Percentiles rank a stretch among this genome's conserved stretches.
Evolutionary conservation across 2,888 invertebrate genomes (phyloP).

Genomic region (Pegoplata infirma): DNA sequence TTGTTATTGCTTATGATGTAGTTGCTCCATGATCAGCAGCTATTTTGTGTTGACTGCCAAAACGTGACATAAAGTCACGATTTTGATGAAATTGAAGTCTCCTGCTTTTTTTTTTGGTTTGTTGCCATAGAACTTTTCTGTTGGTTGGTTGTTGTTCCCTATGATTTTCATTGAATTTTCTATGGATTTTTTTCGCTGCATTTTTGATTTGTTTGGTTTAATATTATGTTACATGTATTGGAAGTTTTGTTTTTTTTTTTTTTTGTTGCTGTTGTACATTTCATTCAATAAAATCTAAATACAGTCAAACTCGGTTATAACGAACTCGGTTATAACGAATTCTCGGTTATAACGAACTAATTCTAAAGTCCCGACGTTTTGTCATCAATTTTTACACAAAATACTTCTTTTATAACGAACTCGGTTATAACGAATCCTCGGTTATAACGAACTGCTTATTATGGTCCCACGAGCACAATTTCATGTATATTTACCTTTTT

Average conservation of each 20-base stretch:
- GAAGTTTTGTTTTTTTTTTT: conserved; percentile 19
- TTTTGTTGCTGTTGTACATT: too few species aligned
- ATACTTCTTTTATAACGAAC: too few species aligned
- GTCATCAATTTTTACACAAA: too few species aligned
- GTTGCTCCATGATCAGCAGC: conserved; percentile 35
- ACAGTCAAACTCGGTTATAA: too few species aligned
- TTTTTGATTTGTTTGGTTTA: conserved; percentile 19
- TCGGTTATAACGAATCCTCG: too few species aligned
- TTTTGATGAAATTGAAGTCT: conserved; percentile 70
- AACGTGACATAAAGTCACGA: conserved; percentile 74
- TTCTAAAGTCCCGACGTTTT: too few species aligned
- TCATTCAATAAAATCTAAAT: too few species aligned
- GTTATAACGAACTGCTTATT: too few species aligned
- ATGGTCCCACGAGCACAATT: too few species aligned
- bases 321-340: too few species aligned
- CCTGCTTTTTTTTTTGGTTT: conserved; percentile 38
- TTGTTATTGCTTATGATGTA: conserved; percentile 57
- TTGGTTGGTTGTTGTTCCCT: conserved; percentile 16
- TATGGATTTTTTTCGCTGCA: not conserved
- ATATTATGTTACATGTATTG: conserved; percentile 40
- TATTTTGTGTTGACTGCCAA: conserved; percentile 68
- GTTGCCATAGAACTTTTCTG: conserved; percentile 44
- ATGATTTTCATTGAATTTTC: conserved; percentile 21
- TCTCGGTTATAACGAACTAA: too few species aligned
- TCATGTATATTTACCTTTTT: too few species aligned